These are phyloP conservation scores for Abrostola tripartita DNA, from an alignment of 2,888 invertebrate species.

Conservation along the genomic window DNA sequence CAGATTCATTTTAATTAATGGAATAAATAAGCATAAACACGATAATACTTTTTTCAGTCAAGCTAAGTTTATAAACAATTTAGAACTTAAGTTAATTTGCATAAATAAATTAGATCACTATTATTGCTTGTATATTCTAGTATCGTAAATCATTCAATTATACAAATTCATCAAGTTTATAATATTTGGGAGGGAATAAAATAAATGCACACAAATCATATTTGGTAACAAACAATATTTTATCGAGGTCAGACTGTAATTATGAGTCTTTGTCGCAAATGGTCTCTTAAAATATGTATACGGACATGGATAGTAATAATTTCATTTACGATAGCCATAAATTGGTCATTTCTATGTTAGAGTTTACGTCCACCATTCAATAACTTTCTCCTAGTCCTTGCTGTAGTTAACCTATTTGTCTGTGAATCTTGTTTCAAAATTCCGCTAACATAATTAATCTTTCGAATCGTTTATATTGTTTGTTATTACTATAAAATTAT, in stretches of 20 bases:
- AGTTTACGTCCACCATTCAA: constrained; percentile 38
- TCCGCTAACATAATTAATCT: constrained; percentile 25
- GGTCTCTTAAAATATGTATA: constrained; percentile 47
- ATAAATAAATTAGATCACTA: too few species aligned
- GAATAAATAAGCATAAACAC: too few species aligned
- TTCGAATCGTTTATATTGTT: too few species aligned
- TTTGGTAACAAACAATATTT: constrained; percentile 30
- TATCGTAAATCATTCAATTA: neutral
- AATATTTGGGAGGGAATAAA: constrained; percentile 11
- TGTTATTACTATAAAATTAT: too few species aligned
- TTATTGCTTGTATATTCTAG: constrained; percentile 3
- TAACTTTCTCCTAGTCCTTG: constrained; percentile 42
- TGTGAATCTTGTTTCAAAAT: constrained; percentile 43
- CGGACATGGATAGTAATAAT: constrained; percentile 47
- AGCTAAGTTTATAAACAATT: too few species aligned
- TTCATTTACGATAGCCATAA: constrained; percentile 49
- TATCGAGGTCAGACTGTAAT: constrained; percentile 44
- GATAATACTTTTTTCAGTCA: too few species aligned
- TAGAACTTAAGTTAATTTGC: too few species aligned
- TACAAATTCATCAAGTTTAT: neutral
- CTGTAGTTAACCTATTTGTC: constrained; percentile 40
- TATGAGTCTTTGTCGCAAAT: constrained; percentile 33
- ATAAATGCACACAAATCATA: constrained; percentile 29
- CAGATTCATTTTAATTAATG: too few species aligned
- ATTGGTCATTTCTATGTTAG: constrained; percentile 37